These are phyloP conservation scores for Theristus sp. DNA, from an alignment of 2,888 invertebrate species.

Conservation along the genomic window DNA sequence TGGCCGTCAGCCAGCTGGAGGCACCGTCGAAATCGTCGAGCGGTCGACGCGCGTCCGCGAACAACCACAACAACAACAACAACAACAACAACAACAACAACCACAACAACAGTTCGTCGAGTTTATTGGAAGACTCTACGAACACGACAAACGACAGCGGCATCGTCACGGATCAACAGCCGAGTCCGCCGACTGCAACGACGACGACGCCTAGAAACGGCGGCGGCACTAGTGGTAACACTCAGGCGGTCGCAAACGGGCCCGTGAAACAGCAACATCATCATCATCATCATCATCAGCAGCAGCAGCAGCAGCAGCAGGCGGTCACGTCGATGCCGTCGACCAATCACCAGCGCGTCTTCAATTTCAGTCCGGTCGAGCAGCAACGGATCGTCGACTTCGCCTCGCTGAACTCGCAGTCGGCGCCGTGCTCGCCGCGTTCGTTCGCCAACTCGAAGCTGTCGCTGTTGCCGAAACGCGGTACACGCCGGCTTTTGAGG, in stretches of 20 bases:
- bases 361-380: slow-evolving; percentile 4
- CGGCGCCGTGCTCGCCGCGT: slow-evolving; percentile 1
- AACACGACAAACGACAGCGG: background rate
- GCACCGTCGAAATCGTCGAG: too few relatives aligned
- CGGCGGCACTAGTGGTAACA: too few relatives aligned
- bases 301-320: background rate
- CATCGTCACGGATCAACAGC: background rate
- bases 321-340: background rate
- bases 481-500: slow-evolving; percentile 1
- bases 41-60: background rate
- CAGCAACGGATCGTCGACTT: too few relatives aligned
- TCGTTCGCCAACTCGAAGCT: slow-evolving; percentile 1
- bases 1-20: too few relatives aligned
- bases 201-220: too few relatives aligned
- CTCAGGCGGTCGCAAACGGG: too few relatives aligned
- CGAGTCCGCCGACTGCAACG: background rate
- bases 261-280: too few relatives aligned
- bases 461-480: background rate
- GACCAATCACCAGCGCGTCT: background rate
- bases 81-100: background rate
- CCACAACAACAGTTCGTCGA: too few relatives aligned
- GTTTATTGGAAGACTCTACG: too few relatives aligned
- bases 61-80: background rate
- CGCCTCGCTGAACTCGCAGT: background rate
- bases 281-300: too few relatives aligned